Evolutionary conservation across 2,113 vertebrate genomes (phyloP).

Genomic region (Menidia beryllina): DNA sequence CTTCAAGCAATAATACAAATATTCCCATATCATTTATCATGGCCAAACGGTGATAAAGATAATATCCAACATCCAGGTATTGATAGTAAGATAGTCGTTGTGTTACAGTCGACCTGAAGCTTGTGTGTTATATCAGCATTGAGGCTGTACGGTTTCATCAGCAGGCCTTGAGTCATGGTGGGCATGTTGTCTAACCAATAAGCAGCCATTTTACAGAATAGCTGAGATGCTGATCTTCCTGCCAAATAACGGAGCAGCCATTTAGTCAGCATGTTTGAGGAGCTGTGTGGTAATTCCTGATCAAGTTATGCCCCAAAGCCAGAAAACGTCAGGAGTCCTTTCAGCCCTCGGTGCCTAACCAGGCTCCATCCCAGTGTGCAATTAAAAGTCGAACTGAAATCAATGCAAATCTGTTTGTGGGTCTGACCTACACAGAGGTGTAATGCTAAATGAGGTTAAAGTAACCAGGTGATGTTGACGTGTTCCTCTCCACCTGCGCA

Average conservation of each 20-base stretch:
- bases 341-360: background rate
- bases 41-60: background rate
- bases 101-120: too few relatives aligned
- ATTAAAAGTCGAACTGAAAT: too few relatives aligned
- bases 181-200: conserved; percentile 43
- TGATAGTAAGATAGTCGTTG: too few relatives aligned
- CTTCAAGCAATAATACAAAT: conserved; percentile 1
- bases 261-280: conserved; percentile 30
- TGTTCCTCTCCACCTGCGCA: conserved; percentile 42
- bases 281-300: conserved; percentile 12
- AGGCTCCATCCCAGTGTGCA: background rate
- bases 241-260: conserved; percentile 30
- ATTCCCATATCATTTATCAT: background rate
- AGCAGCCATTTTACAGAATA: conserved; percentile 72
- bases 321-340: conserved; percentile 18
- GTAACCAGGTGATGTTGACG: background rate
- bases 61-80: rapidly evolving
- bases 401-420: too few relatives aligned
- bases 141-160: conserved; percentile 11
- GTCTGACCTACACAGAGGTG: too few relatives aligned
- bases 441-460: background rate
- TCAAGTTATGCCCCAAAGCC: conserved; percentile 12
- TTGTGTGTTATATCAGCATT: conserved; percentile 1
- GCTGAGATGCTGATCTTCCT: conserved; percentile 43
- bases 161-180: conserved; percentile 34